Evolutionary conservation across 2,888 invertebrate genomes (phyloP).

Genomic region (Pterostichus niger): DNA sequence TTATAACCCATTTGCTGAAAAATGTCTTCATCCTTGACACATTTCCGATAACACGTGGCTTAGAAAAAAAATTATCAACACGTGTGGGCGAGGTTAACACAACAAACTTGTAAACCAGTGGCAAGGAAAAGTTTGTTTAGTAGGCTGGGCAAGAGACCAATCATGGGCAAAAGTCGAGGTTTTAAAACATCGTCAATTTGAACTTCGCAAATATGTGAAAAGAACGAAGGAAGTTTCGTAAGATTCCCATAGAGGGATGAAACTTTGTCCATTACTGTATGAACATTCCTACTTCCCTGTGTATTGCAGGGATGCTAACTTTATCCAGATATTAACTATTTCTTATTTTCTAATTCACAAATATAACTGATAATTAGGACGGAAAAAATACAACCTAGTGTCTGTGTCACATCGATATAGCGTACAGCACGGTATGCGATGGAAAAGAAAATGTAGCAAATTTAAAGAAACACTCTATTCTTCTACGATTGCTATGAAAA

Average conservation of each 20-base stretch:
- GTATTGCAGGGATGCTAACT: no score
- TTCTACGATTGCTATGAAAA: no score
- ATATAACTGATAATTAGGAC: no score
- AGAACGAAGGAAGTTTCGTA: not conserved
- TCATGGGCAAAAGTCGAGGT: conserved; percentile 7
- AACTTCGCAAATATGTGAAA: conserved; percentile 18
- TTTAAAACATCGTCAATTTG: conserved; percentile 3
- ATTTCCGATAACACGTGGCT: conserved; percentile 37
- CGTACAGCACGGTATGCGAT: no score
- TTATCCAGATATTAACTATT: no score
- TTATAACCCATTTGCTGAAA: conserved; percentile 11
- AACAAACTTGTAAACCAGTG: conserved; percentile 18
- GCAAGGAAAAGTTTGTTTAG: not conserved
- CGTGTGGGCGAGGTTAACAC: conserved; percentile 36
- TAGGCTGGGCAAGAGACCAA: conserved; percentile 4
- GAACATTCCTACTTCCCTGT: not conserved
- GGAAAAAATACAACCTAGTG: no score
- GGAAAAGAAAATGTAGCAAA: no score
- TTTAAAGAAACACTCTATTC: no score
- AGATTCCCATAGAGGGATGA: not conserved
- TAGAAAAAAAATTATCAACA: conserved; percentile 14
- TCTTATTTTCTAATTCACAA: no score
- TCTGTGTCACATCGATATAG: no score
- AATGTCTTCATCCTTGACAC: conserved; percentile 35
- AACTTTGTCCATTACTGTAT: not conserved